Conservation (phyloP, 2,888 invertebrate species). For the Serrognathus titanus region DNA sequence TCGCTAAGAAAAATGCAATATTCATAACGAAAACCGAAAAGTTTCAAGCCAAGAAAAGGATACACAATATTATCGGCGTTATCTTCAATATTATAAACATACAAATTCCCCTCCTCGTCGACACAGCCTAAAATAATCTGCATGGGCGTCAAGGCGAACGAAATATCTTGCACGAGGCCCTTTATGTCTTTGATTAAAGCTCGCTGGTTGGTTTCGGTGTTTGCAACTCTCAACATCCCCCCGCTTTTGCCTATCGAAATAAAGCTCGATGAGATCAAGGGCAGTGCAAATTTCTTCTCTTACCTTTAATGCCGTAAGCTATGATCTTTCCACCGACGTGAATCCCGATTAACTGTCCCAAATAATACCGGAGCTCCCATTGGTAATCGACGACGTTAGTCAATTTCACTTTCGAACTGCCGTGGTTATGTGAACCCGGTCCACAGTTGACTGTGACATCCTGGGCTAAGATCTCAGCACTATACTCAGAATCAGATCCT, state of each 20-base stretch:
- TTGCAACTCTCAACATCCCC: slow-evolving; percentile 82
- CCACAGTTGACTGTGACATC: slow-evolving; percentile 70
- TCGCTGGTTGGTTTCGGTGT: slow-evolving; percentile 70
- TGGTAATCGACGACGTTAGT: slow-evolving; percentile 88
- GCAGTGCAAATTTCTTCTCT: not conserved
- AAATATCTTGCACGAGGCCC: slow-evolving; percentile 85
- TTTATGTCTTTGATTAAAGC: slow-evolving; percentile 82
- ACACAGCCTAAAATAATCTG: slow-evolving; percentile 82
- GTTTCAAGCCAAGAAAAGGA: not conserved
- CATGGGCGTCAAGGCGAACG: slow-evolving; percentile 80
- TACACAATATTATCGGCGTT: slow-evolving; percentile 51
- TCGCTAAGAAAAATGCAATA: slow-evolving; percentile 9
- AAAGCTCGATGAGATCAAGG: not conserved
- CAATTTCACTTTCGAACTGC: slow-evolving; percentile 86
- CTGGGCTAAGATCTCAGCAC: slow-evolving; percentile 46
- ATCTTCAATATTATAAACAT: slow-evolving; percentile 74
- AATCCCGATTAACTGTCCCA: slow-evolving; percentile 83
- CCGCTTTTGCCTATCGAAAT: slow-evolving; percentile 45
- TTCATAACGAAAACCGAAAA: not conserved
- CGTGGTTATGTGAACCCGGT: slow-evolving; percentile 70
- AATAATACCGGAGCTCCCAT: slow-evolving; percentile 87
- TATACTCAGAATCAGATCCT: slow-evolving; percentile 43
- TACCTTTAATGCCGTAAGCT: slow-evolving; percentile 90
- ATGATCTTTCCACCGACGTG: slow-evolving; percentile 82
- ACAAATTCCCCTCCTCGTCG: slow-evolving; percentile 80